Conservation (phyloP, 1,140 invertebrate species). For the Formica selysi region DNA sequence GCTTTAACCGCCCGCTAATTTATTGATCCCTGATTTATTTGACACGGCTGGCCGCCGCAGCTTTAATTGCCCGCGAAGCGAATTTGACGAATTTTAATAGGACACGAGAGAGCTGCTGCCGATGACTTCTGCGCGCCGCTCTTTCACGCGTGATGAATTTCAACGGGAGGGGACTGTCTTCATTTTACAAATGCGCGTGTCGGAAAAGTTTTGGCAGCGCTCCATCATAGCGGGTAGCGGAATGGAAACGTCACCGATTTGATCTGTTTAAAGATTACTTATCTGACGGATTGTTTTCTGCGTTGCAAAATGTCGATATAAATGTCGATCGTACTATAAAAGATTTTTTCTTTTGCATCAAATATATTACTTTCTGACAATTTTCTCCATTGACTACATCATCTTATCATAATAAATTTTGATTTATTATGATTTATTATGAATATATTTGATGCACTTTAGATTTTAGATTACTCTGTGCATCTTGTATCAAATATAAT, state of each 20-base stretch:
- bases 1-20: slow-evolving; percentile 78
- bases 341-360: neutral
- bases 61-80: slow-evolving; percentile 72
- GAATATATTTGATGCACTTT: neutral
- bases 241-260: slow-evolving; percentile 6
- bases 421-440: slow-evolving; percentile 23
- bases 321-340: neutral
- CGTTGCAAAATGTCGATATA: neutral
- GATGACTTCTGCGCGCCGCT: slow-evolving; percentile 30
- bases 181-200: slow-evolving; percentile 35
- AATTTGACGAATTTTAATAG: slow-evolving; percentile 74
- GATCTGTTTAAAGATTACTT: slow-evolving; percentile 24
- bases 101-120: slow-evolving; percentile 21
- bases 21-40: slow-evolving; percentile 80
- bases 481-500: neutral
- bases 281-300: neutral
- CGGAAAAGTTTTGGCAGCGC: neutral
- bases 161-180: neutral
- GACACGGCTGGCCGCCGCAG: slow-evolving; percentile 61
- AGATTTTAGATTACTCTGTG: slow-evolving; percentile 3
- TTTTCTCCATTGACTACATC: neutral
- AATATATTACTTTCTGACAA: neutral
- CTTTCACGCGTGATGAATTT: slow-evolving; percentile 6
- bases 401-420: neutral
- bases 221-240: neutral